Evolutionary conservation across 2,113 vertebrate genomes (phyloP), one percentile per base, ranked within the genome.

Genomic region (Dryoscopus gambensis): DNA sequence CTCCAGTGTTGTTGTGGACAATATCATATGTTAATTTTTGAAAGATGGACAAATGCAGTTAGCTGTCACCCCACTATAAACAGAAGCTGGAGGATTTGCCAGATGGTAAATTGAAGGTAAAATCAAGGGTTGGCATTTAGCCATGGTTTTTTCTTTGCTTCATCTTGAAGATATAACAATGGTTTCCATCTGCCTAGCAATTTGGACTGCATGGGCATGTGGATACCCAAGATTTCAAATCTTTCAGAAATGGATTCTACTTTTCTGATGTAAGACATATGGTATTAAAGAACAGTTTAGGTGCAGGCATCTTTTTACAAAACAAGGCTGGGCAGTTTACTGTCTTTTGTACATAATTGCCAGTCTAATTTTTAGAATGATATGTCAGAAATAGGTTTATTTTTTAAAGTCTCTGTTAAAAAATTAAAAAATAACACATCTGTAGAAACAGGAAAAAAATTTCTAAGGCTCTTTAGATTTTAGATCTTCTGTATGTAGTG

Each of bases 91-190:
- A 85, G n/a, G 37, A 81, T 87, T 93, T 94, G 24, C 70, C 77
- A 91, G 68, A 67, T 81, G 73, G 65, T 76, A 77, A 94, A 94
- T 16, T 60, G 60, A 81, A 94, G 89, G 87, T 89, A 92, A 87
- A 89, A 91, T 67, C 55, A 89, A 31, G 28, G 28, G 10, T 57
- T 92, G 89, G 57, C 31, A 0, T 89, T 89, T 50, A 89, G 84
- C 68, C 15, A 11, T 57, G 55, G 1, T 33, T 84, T 91, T 75
- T 57, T 18, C 39, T 81, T 13, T 87, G 56, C 33, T 82, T 91
- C 35, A 13, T 84, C 49, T 59, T 84, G 56, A 59, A 75, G 33
- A 81, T 70, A 10, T 3, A 75, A 30, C 8, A 44, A 10, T 68
- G 24, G 39, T 78, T 93, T 94, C 69, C 56, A 2, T 55, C 75